Evolutionary conservation across 2,113 vertebrate genomes (phyloP).

Genomic region (Physeter macrocephalus): DNA sequence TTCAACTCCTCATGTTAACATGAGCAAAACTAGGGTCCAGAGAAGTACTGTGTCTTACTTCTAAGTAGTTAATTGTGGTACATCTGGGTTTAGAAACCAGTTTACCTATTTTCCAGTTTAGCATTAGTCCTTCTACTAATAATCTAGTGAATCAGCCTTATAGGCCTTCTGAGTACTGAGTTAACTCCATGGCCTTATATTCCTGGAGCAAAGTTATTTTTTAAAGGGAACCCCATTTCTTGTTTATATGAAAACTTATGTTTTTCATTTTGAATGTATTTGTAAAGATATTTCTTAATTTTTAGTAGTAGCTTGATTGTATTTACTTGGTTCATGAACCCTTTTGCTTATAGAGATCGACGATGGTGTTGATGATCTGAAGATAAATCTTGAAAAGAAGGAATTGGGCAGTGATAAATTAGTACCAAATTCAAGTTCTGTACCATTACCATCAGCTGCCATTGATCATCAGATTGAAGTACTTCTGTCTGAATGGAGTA

Average conservation of each 20-base stretch:
- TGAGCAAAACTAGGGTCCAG: not conserved
- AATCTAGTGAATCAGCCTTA: not conserved
- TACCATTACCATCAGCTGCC: conserved; percentile 83
- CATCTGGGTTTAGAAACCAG: not conserved
- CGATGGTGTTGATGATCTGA: conserved; percentile 74
- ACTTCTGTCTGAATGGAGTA: conserved; percentile 94
- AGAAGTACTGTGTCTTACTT: not conserved
- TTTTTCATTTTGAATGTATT: conserved; percentile 29
- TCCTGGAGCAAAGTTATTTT: not conserved
- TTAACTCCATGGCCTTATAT: not conserved
- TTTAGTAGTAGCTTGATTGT: not conserved
- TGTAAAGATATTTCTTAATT: conserved; percentile 28
- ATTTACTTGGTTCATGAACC: conserved; percentile 27
- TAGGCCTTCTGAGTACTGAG: not conserved
- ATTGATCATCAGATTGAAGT: conserved; percentile 94
- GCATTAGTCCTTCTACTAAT: not conserved
- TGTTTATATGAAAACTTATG: not conserved
- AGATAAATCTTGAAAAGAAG: conserved; percentile 79
- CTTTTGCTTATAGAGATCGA: conserved; percentile 72
- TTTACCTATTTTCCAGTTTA: not conserved
- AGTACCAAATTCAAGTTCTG: conserved; percentile 60
- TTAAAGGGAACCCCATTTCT: not conserved
- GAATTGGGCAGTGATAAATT: conserved; percentile 75
- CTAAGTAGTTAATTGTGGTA: not conserved
- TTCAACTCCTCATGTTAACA: not conserved